phyloP scores from a whole-genome alignment of 53 echinoderm and acorn worm species.

The Hippasteria phrygiana region DNA sequence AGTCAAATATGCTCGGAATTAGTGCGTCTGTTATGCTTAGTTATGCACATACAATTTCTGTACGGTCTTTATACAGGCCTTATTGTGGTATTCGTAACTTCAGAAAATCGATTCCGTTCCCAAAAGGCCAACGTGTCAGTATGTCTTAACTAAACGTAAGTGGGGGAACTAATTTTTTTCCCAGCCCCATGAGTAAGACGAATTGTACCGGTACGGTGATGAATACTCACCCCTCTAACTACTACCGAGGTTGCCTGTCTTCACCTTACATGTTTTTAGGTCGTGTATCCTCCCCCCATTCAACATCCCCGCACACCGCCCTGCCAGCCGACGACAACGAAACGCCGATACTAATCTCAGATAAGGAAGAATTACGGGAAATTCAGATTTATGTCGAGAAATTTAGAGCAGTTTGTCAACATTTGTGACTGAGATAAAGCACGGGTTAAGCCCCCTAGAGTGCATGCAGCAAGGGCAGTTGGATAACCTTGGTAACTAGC shows the following conservation, averaged over 20 bases:
- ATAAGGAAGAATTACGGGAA: constrained; percentile 18
- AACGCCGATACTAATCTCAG: background rate
- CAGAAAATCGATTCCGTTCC: too few relatives aligned
- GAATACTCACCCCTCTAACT: too few relatives aligned
- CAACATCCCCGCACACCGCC: background rate
- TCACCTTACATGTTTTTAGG: background rate
- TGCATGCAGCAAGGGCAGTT: background rate
- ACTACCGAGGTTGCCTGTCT: background rate
- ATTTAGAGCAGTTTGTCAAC: constrained; percentile 60
- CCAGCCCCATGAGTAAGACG: too few relatives aligned
- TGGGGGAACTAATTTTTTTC: too few relatives aligned
- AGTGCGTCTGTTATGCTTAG: too few relatives aligned
- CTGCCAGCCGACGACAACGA: background rate
- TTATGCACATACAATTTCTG: too few relatives aligned
- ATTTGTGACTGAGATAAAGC: constrained; percentile 3
- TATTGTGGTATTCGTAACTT: too few relatives aligned
- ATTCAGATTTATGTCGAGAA: constrained; percentile 27
- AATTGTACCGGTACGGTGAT: too few relatives aligned
- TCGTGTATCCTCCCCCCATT: background rate
- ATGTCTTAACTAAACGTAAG: too few relatives aligned
- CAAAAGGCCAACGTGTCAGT: too few relatives aligned
- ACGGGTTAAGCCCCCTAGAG: background rate
- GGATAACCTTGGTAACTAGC: constrained; percentile 36
- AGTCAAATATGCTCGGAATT: too few relatives aligned
- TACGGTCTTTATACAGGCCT: too few relatives aligned